phyloP scores from a whole-genome alignment of 2,888 invertebrate species.

The Hermaeophaga mercurialis region DNA sequence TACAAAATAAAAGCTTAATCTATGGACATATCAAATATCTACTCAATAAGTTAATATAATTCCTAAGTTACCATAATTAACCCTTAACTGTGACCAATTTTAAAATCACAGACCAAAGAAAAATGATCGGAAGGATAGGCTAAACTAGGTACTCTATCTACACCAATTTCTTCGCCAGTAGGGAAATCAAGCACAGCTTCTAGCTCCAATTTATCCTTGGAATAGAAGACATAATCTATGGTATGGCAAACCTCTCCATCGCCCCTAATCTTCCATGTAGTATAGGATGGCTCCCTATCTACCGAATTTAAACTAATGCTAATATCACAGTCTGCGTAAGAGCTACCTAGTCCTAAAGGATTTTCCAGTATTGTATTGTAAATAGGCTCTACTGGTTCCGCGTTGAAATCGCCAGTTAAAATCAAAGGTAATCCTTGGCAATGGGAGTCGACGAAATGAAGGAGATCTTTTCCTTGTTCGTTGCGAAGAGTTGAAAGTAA shows the following conservation, averaged over 20 bases:
- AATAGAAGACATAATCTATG: constrained; percentile 76
- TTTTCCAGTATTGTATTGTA: constrained; percentile 62
- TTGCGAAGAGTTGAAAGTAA: constrained; percentile 69
- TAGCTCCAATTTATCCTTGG: constrained; percentile 63
- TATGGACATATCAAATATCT: too few species aligned
- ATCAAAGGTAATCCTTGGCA: constrained; percentile 64
- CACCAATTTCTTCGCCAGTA: constrained; percentile 68
- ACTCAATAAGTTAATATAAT: too few species aligned
- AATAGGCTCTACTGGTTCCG: constrained; percentile 73
- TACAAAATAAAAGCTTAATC: too few species aligned
- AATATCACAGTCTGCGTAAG: constrained; percentile 59
- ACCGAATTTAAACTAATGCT: constrained; percentile 36
- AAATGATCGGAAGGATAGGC: constrained; percentile 80
- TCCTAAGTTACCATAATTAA: too few species aligned
- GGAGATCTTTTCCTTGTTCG: constrained; percentile 72
- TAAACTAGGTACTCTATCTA: constrained; percentile 68
- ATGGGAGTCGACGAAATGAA: constrained; percentile 62
- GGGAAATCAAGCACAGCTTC: constrained; percentile 66
- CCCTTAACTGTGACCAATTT: constrained; percentile 30
- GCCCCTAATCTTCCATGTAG: constrained; percentile 77
- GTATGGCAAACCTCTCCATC: constrained; percentile 75
- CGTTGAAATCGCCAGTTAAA: constrained; percentile 78
- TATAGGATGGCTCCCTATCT: constrained; percentile 68
- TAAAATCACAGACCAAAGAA: constrained; percentile 71
- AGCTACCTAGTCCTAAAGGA: constrained; percentile 58